Conservation (phyloP, 2,888 invertebrate species). For the Cantharis rustica region DNA sequence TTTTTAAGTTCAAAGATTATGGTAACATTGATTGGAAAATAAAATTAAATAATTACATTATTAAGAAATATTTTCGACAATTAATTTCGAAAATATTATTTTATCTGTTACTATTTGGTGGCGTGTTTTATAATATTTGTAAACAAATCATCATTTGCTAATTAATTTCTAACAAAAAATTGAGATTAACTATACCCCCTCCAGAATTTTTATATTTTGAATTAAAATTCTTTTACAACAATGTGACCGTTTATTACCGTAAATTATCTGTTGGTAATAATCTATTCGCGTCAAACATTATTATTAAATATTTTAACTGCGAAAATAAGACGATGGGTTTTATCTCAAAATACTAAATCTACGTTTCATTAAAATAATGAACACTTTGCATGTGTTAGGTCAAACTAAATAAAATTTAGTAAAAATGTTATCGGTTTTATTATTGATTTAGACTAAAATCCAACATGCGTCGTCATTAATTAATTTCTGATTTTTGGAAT, state of each 20-base stretch:
- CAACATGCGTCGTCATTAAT: too few relatives aligned
- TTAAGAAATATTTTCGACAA: not conserved
- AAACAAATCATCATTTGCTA: not conserved
- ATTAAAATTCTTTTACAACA: not conserved
- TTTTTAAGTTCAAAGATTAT: slow-evolving; percentile 23
- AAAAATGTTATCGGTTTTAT: not conserved
- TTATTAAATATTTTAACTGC: not conserved
- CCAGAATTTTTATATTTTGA: not conserved
- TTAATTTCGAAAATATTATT: not conserved
- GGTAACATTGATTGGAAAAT: slow-evolving; percentile 10
- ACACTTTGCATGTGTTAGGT: not conserved
- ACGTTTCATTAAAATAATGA: not conserved
- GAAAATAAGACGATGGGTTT: not conserved
- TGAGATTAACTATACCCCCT: not conserved
- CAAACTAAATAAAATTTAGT: not conserved
- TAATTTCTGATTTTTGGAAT: too few relatives aligned
- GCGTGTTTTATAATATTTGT: not conserved
- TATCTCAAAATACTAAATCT: not conserved
- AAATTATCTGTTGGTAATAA: not conserved
- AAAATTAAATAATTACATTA: not conserved
- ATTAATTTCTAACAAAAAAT: not conserved
- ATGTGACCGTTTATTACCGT: not conserved
- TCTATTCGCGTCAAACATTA: not conserved
- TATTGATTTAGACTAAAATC: not conserved
- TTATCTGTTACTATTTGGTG: not conserved